Conservation (phyloP, 2,888 invertebrate genomes). For the Nasonia oneida region DNA sequence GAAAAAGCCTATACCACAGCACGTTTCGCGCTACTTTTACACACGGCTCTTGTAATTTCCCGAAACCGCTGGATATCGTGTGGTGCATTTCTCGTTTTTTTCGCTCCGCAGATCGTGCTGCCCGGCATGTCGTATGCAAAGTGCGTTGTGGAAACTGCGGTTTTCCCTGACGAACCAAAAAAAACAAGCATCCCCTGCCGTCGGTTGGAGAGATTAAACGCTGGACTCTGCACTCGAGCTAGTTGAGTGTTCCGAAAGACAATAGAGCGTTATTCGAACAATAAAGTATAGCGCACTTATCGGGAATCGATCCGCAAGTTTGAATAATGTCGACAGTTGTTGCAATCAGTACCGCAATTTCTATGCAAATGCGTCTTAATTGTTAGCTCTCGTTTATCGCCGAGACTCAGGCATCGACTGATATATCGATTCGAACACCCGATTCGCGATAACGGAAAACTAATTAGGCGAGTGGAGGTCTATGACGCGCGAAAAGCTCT, state of each 20-base stretch:
- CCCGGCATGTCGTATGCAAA: constrained; percentile 42
- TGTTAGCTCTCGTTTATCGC: constrained; percentile 28
- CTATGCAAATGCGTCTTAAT: constrained; percentile 41
- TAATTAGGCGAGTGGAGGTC: background rate
- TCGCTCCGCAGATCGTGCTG: background rate
- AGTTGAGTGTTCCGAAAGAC: constrained; percentile 14
- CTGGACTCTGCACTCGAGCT: background rate
- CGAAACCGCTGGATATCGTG: background rate
- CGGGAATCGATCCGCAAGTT: constrained; percentile 31
- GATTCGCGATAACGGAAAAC: background rate
- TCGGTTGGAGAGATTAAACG: constrained; percentile 28
- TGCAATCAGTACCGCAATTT: constrained; percentile 43
- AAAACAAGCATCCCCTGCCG: too few species aligned
- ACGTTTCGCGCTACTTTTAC: constrained; percentile 1
- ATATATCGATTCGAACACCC: too few species aligned
- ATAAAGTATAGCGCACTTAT: constrained; percentile 30
- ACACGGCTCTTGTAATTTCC: background rate
- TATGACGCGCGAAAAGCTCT: background rate
- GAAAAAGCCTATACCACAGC: background rate
- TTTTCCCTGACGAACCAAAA: background rate
- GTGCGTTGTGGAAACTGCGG: background rate
- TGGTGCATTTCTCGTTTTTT: constrained; percentile 16
- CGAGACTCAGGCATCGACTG: background rate
- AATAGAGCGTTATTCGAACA: constrained; percentile 36
- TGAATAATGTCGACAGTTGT: constrained; percentile 35